Evolutionary conservation across 2,888 invertebrate species (phyloP).

Genomic region (Heliconius erato): DNA sequence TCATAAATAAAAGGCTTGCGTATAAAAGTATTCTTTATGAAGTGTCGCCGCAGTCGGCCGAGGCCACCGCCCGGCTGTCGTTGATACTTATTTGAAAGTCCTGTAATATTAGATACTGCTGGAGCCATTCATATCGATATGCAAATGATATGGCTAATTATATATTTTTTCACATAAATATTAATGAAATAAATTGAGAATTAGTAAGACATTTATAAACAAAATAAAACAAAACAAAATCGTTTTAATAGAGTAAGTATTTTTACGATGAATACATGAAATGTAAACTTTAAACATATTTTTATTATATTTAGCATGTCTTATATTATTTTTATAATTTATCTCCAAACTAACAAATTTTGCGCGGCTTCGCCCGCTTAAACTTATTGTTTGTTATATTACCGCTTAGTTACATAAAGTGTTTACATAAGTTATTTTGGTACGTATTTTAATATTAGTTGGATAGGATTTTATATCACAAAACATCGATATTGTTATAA

Average conservation of each 20-base stretch:
- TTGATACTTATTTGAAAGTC: constrained; percentile 83
- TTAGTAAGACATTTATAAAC: not conserved
- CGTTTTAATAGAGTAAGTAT: no score
- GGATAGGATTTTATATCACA: not conserved
- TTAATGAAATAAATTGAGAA: not conserved
- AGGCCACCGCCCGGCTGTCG: constrained; percentile 69
- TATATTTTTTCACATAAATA: not conserved
- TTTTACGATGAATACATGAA: not conserved
- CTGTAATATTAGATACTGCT: constrained; percentile 78
- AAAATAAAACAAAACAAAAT: not conserved
- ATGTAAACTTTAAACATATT: not conserved
- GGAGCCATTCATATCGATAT: constrained; percentile 59
- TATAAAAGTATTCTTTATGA: constrained; percentile 85
- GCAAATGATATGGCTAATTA: not conserved
- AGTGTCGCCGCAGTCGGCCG: constrained; percentile 77
- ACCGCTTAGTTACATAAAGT: no score
- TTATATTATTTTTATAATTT: not conserved
- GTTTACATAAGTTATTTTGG: no score
- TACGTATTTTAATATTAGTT: no score
- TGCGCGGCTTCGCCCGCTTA: no score
- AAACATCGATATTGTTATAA: constrained; percentile 64
- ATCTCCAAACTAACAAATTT: no score
- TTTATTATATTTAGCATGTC: not conserved
- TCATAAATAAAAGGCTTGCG: constrained; percentile 84
- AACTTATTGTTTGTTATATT: no score